Evolutionary conservation across 1,140 invertebrate species (phyloP).

Genomic region (Centruroides vittatus): DNA sequence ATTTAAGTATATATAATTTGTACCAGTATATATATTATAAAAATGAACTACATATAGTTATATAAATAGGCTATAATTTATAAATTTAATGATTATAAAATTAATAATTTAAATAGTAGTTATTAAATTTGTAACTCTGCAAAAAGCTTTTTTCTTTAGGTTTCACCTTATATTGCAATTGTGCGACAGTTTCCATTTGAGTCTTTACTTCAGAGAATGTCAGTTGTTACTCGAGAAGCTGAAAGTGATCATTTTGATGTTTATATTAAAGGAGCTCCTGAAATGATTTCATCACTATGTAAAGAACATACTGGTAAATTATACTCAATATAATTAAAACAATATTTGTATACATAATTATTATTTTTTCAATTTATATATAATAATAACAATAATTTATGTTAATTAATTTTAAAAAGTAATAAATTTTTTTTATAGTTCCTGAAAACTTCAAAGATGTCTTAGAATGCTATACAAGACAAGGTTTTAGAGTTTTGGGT

Average conservation of each 20-base stretch:
- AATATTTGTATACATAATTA: too few species aligned
- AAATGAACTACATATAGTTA: too few species aligned
- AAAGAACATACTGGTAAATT: conserved; percentile 36
- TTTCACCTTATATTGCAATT: conserved; percentile 10
- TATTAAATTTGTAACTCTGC: too few species aligned
- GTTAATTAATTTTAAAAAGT: too few species aligned
- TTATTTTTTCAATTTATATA: too few species aligned
- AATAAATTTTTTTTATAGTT: conserved; percentile 27
- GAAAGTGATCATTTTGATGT: conserved; percentile 49
- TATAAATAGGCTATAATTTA: too few species aligned
- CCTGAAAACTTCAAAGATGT: conserved; percentile 52
- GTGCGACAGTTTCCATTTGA: conserved; percentile 21
- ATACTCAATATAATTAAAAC: too few species aligned
- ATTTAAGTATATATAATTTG: too few species aligned
- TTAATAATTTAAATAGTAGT: too few species aligned
- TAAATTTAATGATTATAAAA: too few species aligned
- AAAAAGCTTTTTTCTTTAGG: not conserved
- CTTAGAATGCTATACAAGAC: conserved; percentile 59
- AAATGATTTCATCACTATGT: conserved; percentile 59
- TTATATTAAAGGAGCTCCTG: conserved; percentile 87
- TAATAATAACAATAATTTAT: too few species aligned
- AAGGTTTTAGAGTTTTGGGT: conserved; percentile 79
- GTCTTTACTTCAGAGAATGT: conserved; percentile 45
- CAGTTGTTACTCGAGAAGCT: conserved; percentile 59
- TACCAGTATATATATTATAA: too few species aligned